Base-by-base conservation (phyloP, 2,113 vertebrate genomes). In the Saguinus midas region DNA sequence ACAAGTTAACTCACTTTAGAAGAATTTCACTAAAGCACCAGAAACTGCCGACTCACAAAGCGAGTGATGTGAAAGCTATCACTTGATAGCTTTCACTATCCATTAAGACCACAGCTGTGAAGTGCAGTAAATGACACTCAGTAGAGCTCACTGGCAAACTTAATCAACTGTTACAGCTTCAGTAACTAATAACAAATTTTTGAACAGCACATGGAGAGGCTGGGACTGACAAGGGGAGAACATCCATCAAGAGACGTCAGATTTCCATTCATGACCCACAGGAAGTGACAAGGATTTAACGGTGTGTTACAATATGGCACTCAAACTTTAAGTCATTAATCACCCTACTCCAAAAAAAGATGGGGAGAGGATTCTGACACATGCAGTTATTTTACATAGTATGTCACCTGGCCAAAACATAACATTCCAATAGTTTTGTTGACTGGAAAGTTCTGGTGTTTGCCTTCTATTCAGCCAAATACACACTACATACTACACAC, bases 1-100 rank as follows among this genome's bases (percentile, higher is more conserved):
- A 84, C 91, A 98, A 96, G 92, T 37, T 72, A 75, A 48, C 4
- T 10, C 29, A 40, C 55, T 48, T 88, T 35, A 92, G 85, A 84
- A 72, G 29, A 14, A 27, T 52, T 32, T 61, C 66, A 64, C 40
- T 2, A 61, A 61, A 8, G 29, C 29, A 66, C 52, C 20, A n/a
- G 11, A 40, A 68, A 45, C 66, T 58, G 58, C 61, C 45, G 61
- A 43, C 45, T 32, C 8, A 57, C 8, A 20, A 35, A 0, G 11
- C 17, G n/a, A 43, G 43, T 43, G 43, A 43, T 43, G 43, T 43
- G 43, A 43, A 43, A 43, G 43, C 43, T 43, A 43, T 6, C 43
- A 4, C 43, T 43, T 6, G 43, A 43, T 43, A 43, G 68, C 58
- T 70, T 86, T 55, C 29, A 32, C 43, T 13, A 52, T 13, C 61